Evolutionary conservation across 2,888 invertebrate genomes (phyloP), one percentile per base, ranked within the genome.

Genomic region (Macaria liturata): DNA sequence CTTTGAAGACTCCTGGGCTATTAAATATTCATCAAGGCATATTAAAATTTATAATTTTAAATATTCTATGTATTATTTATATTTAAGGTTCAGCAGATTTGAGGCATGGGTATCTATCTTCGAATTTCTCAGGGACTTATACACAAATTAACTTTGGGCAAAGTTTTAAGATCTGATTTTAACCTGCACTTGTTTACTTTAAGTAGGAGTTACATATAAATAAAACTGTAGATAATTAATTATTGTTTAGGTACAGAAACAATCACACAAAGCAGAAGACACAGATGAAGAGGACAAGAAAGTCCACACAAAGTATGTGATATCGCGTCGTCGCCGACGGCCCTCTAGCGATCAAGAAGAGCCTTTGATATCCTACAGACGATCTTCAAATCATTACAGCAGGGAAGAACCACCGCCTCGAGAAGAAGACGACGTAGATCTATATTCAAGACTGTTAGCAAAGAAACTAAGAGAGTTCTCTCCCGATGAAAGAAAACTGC

Each of bases 401-500:
- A 34, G 46, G 53, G 8, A 53, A 3, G 46, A 49, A 8, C 4
- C 4, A 40, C 31, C 54, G 9, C 3, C 30, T 45, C 5, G 49
- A n/a, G 39, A 59, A 54, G 50, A 54, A 9, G 59, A 59, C 49
- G 59, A 55, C 5, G 54, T 54, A 48, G 59, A 59, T 37, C 40
- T 59, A 2, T 59, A 55, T 34, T 50, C 43, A 9, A 64, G 65
- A 34, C 43, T 66, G n/a, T 49, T 66, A 44, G 66, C 68, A 31
- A 65, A 3, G 63, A 70, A 67, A 46, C 52, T 70, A n/a, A 49
- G 67, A 30, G 61, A 64, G 62, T 53, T 70, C 31, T 46, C 67
- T 3, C 52, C 48, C 31, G 60, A 65, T 20, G 62, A 67, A 61
- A 34, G 68, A 8, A 56, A 54, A 51, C 8, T 62, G 31, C 53